Conservation (phyloP, 2,113 vertebrate species). For the Nipponia nippon region DNA sequence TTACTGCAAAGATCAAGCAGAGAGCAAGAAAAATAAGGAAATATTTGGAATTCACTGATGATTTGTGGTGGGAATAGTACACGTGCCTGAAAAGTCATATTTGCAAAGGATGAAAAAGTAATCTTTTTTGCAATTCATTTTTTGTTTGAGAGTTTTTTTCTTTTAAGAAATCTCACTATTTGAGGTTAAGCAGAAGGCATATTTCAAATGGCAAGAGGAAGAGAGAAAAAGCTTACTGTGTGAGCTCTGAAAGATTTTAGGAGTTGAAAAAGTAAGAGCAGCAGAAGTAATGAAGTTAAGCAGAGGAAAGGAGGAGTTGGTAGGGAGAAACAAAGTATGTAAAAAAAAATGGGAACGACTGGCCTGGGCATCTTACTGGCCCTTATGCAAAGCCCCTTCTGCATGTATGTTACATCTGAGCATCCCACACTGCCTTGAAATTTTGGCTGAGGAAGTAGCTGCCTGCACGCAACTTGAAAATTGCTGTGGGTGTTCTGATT, state of each 20-base stretch:
- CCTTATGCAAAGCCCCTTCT: background rate
- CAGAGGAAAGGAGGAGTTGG: background rate
- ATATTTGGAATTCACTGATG: background rate
- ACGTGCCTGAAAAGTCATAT: background rate
- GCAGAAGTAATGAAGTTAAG: background rate
- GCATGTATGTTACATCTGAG: rapidly evolving
- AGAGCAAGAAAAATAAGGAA: background rate
- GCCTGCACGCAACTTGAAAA: background rate
- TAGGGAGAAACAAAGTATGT: no score
- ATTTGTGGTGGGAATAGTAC: background rate
- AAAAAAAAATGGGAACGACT: background rate
- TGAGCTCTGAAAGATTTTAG: background rate
- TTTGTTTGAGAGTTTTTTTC: background rate
- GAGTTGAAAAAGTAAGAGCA: background rate
- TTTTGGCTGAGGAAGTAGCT: background rate
- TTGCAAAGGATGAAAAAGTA: background rate
- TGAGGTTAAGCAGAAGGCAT: background rate
- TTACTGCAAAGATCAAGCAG: background rate
- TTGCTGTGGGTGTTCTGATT: background rate
- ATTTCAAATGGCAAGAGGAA: background rate
- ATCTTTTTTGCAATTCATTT: background rate
- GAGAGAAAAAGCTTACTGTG: background rate
- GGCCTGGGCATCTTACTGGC: background rate
- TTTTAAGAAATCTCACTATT: background rate
- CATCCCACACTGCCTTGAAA: rapidly evolving